Conservation (phyloP, 2,113 vertebrate species). For the Amblyopsis rosae region DNA sequence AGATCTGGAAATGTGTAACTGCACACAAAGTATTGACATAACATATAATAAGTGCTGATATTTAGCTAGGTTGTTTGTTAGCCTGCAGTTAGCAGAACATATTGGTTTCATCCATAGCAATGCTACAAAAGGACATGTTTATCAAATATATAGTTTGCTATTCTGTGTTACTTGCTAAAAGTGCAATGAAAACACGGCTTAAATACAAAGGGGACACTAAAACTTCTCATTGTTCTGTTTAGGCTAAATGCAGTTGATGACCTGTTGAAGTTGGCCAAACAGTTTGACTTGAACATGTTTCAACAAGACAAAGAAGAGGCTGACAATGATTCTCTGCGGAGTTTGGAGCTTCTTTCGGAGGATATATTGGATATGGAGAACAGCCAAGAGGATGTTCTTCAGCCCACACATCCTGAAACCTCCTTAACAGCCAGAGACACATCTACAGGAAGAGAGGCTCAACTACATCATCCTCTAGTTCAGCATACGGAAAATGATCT, state of each 20-base stretch:
- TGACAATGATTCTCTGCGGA: constrained; percentile 49
- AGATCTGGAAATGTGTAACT: too few relatives aligned
- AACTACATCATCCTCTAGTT: constrained; percentile 41
- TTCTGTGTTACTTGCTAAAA: background rate
- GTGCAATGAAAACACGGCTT: background rate
- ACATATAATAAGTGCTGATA: background rate
- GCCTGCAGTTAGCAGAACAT: background rate
- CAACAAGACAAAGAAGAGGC: constrained; percentile 69
- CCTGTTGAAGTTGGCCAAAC: constrained; percentile 87
- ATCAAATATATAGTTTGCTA: background rate
- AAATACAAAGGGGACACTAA: background rate
- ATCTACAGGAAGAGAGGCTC: background rate
- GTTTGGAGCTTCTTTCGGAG: constrained; percentile 8
- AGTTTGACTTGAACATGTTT: constrained; percentile 90
- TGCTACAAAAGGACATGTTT: background rate
- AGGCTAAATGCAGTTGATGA: constrained; percentile 81
- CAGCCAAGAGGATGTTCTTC: background rate
- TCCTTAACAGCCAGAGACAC: accelerated
- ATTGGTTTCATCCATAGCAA: background rate
- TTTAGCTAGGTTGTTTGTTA: background rate
- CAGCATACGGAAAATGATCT: constrained; percentile 76
- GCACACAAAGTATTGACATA: background rate
- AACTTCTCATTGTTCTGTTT: background rate
- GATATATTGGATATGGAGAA: constrained; percentile 26
- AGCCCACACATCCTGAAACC: background rate